Base-by-base conservation (phyloP, 2,888 invertebrate genomes). In the Drymonia ruficornis region DNA sequence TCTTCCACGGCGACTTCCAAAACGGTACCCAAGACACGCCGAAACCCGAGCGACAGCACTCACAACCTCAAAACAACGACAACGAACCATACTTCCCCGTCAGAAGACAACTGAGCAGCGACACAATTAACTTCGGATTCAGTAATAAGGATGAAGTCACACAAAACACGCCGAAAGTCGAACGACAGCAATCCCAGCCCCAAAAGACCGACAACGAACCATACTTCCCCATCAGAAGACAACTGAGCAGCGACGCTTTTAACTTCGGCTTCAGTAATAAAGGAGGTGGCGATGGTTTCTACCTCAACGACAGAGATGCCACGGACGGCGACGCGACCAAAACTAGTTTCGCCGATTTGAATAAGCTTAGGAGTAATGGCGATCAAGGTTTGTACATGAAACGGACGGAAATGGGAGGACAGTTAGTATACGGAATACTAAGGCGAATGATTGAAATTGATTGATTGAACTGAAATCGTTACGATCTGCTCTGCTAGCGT, bases 271-370 rank as follows among this genome's bases (percentile, higher is more conserved):
- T 84, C 55, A 73, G 75, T 28, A 81, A 84, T 58, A 84, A 86
- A 50, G 80, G 80, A 8, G 91, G 90, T 40, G 91, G 93, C 29
- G 94, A 93, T 64, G 93, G 93, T 34, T 87, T 93, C 69, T 89
- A 72, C 72, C 72, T 91, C 18, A 86, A 87, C 79, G 89, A 89
- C 42, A 93, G 93, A 72, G 80, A 95, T 75, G 84, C 93, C 45
- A 93, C 94, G 11, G 95, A 95, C 74, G 94, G 94, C 3, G 94
- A 94, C 61, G 77, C 66, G 38, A 86, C 85, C 54, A 91, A 95
- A 83, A 91, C 94, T 61, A 96, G 95, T 83, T 96, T 96, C 86
- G 96, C 96, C 31, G 96, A 96, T 76, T 86, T 96, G 55, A 94
- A 94, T 60, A 95, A 89, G 77, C 87, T 88, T 67, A 91, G 90